These are phyloP conservation scores for Mystacornis crossleyi DNA, from an alignment of 2,113 vertebrate species.

Conservation along the genomic window DNA sequence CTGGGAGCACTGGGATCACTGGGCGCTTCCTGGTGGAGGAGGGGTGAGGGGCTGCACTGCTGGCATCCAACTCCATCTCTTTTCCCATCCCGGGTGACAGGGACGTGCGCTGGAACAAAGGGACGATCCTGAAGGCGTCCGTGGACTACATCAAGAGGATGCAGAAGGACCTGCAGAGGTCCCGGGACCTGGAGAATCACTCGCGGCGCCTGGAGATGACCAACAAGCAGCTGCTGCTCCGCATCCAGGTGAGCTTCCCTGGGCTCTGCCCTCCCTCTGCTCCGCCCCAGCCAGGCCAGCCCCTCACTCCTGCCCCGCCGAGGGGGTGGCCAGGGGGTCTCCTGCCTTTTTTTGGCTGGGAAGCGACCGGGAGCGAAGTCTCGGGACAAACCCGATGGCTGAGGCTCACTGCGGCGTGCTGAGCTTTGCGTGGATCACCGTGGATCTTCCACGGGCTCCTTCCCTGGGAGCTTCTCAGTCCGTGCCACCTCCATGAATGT, in stretches of 20 bases:
- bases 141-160: slow-evolving; percentile 98
- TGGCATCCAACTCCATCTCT: neutral
- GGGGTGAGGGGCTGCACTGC: fast-evolving
- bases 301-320: fast-evolving
- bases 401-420: neutral
- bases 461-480: neutral
- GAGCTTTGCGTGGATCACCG: neutral
- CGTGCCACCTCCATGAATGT: fast-evolving
- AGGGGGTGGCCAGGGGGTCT: neutral
- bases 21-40: neutral
- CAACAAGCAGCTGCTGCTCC: slow-evolving; percentile 94
- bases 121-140: slow-evolving; percentile 94
- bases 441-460: neutral
- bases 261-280: neutral
- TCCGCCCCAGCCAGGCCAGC: neutral
- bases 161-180: slow-evolving; percentile 94
- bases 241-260: slow-evolving; percentile 84
- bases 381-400: neutral
- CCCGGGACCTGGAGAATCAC: slow-evolving; percentile 92
- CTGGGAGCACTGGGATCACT: fast-evolving
- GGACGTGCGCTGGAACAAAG: slow-evolving; percentile 99
- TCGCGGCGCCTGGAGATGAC: slow-evolving; percentile 93
- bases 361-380: neutral
- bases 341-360: neutral
- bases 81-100: slow-evolving; percentile 50